These are phyloP conservation scores for Hesperia comma DNA, from an alignment of 2,888 invertebrate species.

Conservation along the genomic window DNA sequence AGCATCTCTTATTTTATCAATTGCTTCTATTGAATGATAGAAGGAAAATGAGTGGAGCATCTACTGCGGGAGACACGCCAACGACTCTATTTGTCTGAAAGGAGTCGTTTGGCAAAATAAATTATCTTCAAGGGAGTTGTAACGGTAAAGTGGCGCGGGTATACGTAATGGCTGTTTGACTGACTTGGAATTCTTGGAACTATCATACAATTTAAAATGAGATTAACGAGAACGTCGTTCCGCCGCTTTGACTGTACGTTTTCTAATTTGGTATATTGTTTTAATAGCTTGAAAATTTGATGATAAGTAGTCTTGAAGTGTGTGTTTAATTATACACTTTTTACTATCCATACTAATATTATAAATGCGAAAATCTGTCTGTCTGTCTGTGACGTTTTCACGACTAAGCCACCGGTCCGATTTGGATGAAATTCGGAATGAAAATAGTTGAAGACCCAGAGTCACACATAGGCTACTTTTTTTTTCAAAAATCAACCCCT, in stretches of 20 bases:
- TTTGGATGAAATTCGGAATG: too few relatives aligned
- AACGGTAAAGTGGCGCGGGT: constrained; percentile 40
- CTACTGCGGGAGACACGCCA: constrained; percentile 43
- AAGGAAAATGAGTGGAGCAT: constrained; percentile 40
- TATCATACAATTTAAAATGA: constrained; percentile 34
- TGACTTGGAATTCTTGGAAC: constrained; percentile 40
- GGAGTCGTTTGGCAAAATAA: constrained; percentile 47
- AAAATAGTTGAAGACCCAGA: too few relatives aligned
- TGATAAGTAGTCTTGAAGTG: too few relatives aligned
- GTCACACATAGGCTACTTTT: too few relatives aligned
- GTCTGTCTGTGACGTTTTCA: too few relatives aligned
- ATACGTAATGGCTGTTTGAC: constrained; percentile 42
- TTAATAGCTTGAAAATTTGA: not conserved
- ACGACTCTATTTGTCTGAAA: constrained; percentile 47
- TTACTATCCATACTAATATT: too few relatives aligned
- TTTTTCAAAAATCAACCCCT: too few relatives aligned
- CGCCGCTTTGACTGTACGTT: not conserved
- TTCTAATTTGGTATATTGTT: not conserved
- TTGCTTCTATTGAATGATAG: constrained; percentile 38
- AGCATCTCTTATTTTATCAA: constrained; percentile 27
- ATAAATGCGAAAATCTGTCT: too few relatives aligned
- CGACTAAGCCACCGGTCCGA: too few relatives aligned
- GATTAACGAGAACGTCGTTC: not conserved
- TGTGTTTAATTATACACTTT: too few relatives aligned
- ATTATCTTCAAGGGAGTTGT: constrained; percentile 48